These are phyloP conservation scores for Scomber colias DNA, from an alignment of 2,113 vertebrate genomes.

Conservation along the genomic window DNA sequence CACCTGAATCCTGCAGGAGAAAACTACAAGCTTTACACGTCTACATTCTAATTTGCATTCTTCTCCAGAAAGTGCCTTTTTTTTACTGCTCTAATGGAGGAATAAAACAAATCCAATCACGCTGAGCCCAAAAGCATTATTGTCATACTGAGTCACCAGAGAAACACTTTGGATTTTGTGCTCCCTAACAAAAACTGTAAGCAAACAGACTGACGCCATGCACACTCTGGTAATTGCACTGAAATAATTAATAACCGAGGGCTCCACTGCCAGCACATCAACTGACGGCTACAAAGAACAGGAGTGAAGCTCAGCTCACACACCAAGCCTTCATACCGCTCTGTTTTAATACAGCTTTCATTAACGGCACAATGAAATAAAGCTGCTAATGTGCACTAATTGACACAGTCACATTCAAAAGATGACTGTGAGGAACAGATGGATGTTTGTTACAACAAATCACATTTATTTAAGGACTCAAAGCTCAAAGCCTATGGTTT, in stretches of 20 bases:
- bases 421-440: no score
- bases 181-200: slow-evolving; percentile 11
- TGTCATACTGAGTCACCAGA: slow-evolving; percentile 10
- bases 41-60: slow-evolving; percentile 1
- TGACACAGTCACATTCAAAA: neutral
- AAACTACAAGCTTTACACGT: slow-evolving; percentile 7
- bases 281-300: neutral
- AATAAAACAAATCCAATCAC: slow-evolving; percentile 22
- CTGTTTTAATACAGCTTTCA: neutral
- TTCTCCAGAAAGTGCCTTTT: neutral
- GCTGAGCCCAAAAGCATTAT: neutral
- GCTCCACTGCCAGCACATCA: neutral
- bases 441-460: neutral
- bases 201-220: slow-evolving; percentile 7
- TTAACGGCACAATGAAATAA: neutral
- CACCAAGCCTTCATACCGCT: neutral
- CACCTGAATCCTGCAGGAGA: neutral
- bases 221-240: neutral
- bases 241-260: neutral
- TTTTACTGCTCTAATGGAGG: slow-evolving; percentile 34
- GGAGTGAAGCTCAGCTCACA: neutral
- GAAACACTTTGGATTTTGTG: neutral
- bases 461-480: neutral
- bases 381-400: neutral
- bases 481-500: neutral